Evolutionary conservation across 2,797 vertebrate species (phyloP), one percentile per base, ranked within the genome.

Genomic region (Syngnathus rostellatus): DNA sequence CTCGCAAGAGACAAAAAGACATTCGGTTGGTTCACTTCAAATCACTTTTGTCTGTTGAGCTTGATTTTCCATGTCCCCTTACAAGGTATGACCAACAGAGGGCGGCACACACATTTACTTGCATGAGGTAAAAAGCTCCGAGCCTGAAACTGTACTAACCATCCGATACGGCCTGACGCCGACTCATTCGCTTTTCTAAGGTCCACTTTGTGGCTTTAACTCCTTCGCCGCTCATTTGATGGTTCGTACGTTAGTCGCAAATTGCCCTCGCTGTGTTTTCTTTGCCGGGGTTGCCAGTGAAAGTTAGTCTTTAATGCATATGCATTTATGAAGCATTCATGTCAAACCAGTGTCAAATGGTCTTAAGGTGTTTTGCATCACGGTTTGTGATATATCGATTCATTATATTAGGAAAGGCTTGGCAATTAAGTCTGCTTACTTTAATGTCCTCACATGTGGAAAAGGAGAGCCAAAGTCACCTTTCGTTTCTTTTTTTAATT

Each of bases 51-150:
- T 37, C 9, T 31, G 10, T 31, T 25, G 23, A 58, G 55, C 16
- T 58, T 58, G 55, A 16, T 57, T 16, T 57, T 58, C 16, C 31
- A 38, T 58, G 55, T 58, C 31, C 25, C 3, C 38, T 16, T 66
- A 74, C 81, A 95, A 96, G 93, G 92, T 94, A 92, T 88, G 93
- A 95, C 91, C 91, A 94, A 90, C 89, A 94, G 80, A 92, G 86
- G 86, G 89, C 80, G 90, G 84, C 88, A 92, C 91, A 93, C 84
- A 93, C 88, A 91, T 83, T 74, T 86, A 68, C 77, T 76, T 93
- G 89, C 85, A 89, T 92, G 87, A 95, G 94, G 94, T 95, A 95
- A 95, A 75, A 69, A 63, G 12, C 68, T 51, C 14, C 12, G 0
- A 45, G 19, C 38, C 38, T 11, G 19, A 31, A 10, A 25, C 62